Evolutionary conservation across 1,140 invertebrate genomes (phyloP).

Genomic region (Octopus bimaculoides): DNA sequence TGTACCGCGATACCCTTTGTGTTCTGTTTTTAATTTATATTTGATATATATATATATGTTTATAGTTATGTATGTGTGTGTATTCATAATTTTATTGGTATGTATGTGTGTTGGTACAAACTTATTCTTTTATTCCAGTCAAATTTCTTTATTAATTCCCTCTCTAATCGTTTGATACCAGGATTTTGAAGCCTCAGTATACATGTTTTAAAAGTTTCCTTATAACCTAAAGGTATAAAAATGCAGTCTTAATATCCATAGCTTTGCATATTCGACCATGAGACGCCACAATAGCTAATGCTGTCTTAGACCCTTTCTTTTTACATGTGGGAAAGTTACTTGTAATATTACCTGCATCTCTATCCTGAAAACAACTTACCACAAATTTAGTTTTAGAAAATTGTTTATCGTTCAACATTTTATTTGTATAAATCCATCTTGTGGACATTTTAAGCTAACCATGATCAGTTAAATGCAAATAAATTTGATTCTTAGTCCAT

Average conservation of each 20-base stretch:
- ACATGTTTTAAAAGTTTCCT: constrained; percentile 29
- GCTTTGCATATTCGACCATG: not conserved
- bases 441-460: not conserved
- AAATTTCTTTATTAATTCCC: not conserved
- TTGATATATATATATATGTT: no score
- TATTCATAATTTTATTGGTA: no score
- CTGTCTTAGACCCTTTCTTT: not conserved
- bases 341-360: not conserved
- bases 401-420: not conserved
- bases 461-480: not conserved
- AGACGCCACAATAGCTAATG: not conserved
- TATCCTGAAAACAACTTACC: not conserved
- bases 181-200: constrained; percentile 27
- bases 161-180: constrained; percentile 27
- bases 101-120: no score
- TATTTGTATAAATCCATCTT: not conserved
- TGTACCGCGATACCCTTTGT: no score
- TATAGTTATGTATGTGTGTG: no score
- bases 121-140: no score
- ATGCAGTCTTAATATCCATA: constrained; percentile 14
- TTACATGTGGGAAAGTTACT: not conserved
- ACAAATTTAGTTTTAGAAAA: not conserved
- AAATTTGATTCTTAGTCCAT: not conserved
- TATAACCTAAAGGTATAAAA: not conserved
- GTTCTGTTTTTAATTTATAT: no score